Evolutionary conservation across 2,113 vertebrate genomes (phyloP).

Genomic region (Paradisaea rubra): DNA sequence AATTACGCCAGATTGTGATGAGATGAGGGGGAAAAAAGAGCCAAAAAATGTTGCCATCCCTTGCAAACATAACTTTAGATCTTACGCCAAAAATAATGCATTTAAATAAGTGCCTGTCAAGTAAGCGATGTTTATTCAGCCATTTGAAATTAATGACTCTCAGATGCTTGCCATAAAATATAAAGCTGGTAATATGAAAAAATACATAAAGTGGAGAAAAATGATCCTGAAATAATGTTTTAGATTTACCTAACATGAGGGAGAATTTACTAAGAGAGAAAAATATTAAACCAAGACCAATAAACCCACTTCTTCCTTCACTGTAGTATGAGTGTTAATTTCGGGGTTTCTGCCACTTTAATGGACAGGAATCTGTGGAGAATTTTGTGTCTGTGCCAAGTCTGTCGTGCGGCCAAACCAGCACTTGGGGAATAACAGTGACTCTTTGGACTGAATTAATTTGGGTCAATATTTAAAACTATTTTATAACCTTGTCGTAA

Average conservation of each 20-base stretch:
- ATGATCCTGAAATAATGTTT: neutral
- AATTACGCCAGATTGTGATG: neutral
- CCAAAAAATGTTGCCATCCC: neutral
- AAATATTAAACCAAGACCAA: neutral
- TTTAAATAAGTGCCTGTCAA: conserved; percentile 30
- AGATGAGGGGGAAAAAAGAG: neutral
- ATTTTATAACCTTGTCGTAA: neutral
- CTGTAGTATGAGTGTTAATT: neutral
- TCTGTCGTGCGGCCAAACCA: accelerated
- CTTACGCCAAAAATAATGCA: conserved; percentile 27
- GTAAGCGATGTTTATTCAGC: conserved; percentile 18
- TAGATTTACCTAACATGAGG: neutral
- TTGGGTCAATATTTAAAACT: neutral
- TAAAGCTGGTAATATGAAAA: neutral
- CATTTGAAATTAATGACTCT: conserved; percentile 17
- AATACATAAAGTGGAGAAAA: neutral
- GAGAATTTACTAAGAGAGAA: neutral
- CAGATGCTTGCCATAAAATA: neutral
- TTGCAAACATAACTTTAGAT: neutral
- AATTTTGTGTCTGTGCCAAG: neutral
- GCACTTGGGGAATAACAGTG: neutral
- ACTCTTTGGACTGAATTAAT: neutral
- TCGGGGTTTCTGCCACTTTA: neutral
- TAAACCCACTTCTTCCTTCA: neutral
- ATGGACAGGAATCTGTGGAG: neutral